Conservation (phyloP, 2,888 invertebrate genomes). For the Athetis lepigone region DNA sequence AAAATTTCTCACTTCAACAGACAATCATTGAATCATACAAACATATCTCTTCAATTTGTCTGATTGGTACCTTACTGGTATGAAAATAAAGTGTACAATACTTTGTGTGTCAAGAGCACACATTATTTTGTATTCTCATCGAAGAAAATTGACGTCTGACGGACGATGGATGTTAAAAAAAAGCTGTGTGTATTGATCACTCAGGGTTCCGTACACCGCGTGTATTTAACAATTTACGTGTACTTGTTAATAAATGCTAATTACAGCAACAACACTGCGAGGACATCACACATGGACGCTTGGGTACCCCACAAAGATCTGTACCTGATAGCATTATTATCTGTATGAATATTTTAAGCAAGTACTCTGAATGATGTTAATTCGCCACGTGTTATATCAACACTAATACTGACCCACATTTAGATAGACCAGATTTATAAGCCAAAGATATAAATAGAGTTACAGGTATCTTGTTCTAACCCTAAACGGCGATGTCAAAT, state of each 20-base stretch:
- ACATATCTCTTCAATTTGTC: constrained; percentile 20
- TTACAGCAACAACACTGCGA: constrained; percentile 5
- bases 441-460: not conserved
- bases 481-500: constrained; percentile 40
- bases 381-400: not conserved
- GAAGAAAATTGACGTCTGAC: constrained; percentile 81
- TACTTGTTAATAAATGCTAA: constrained; percentile 38
- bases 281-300: not conserved
- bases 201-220: constrained; percentile 55
- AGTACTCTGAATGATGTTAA: no score
- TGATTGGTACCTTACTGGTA: constrained; percentile 42
- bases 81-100: constrained; percentile 56
- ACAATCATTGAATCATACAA: constrained; percentile 50
- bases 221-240: constrained; percentile 27
- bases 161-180: constrained; percentile 66
- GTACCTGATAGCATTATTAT: not conserved
- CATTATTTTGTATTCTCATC: constrained; percentile 82
- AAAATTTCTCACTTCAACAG: constrained; percentile 74
- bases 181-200: constrained; percentile 51
- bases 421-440: not conserved
- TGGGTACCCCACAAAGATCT: not conserved
- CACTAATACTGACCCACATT: not conserved
- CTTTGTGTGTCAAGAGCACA: constrained; percentile 25
- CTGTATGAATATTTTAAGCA: not conserved
- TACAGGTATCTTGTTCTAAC: constrained; percentile 41